Evolutionary conservation across 1,140 invertebrate species (phyloP).

Genomic region (Leguminivora glycinivorella): DNA sequence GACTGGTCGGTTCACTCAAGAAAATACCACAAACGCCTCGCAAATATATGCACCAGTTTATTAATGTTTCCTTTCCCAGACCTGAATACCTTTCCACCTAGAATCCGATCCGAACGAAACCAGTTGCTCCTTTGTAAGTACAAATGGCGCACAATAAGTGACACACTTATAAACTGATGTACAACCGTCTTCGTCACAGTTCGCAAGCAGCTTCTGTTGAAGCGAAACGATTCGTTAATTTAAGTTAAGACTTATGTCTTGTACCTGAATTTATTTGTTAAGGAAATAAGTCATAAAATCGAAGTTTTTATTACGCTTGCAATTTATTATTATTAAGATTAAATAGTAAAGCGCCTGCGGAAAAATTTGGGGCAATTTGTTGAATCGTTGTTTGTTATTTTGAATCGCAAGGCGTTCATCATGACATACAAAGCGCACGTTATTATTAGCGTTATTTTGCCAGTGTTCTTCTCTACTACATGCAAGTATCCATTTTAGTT

Average conservation of each 20-base stretch:
- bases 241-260: background rate
- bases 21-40: slow-evolving; percentile 30
- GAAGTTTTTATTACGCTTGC: background rate
- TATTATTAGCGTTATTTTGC: slow-evolving; percentile 35
- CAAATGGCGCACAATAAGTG: slow-evolving; percentile 37
- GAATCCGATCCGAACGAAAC: slow-evolving; percentile 52
- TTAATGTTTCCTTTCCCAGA: slow-evolving; percentile 55
- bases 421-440: slow-evolving; percentile 23
- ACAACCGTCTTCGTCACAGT: slow-evolving; percentile 38
- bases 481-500: slow-evolving; percentile 38
- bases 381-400: background rate
- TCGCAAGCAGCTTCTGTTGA: slow-evolving; percentile 32
- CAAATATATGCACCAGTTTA: slow-evolving; percentile 38
- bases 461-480: slow-evolving; percentile 37
- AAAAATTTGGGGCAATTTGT: slow-evolving; percentile 20
- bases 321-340: background rate
- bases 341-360: background rate
- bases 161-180: slow-evolving; percentile 49
- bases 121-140: slow-evolving; percentile 51
- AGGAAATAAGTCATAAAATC: background rate
- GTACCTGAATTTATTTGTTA: slow-evolving; percentile 28
- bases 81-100: slow-evolving; percentile 37
- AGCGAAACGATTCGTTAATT: slow-evolving; percentile 35
- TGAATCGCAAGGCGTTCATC: background rate
- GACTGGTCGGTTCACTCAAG: slow-evolving; percentile 32